A percentile compares a stretch with the other conserved stretches of the same genome.
Evolutionary conservation across 1,140 invertebrate genomes (phyloP).

Genomic region (Chymomyza costata): DNA sequence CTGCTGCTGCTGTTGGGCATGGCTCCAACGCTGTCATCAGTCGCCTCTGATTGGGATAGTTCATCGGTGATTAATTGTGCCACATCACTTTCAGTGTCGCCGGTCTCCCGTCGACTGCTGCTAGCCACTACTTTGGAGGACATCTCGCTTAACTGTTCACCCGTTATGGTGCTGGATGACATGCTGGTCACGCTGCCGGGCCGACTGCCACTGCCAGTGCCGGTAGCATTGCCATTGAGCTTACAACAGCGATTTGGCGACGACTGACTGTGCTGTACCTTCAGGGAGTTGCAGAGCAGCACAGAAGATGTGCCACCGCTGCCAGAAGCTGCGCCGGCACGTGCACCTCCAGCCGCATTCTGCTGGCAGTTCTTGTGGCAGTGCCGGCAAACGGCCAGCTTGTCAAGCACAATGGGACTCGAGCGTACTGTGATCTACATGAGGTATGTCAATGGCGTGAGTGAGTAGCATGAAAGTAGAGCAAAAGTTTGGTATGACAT

Average conservation of each 20-base stretch:
- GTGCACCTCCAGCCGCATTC: conserved; percentile 15
- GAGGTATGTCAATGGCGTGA: too few species aligned
- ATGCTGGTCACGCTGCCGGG: conserved; percentile 60
- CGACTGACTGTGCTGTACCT: conserved; percentile 73
- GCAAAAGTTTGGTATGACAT: too few species aligned
- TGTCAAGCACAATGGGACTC: conserved; percentile 80
- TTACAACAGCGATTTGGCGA: conserved; percentile 74
- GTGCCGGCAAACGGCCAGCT: conserved; percentile 81
- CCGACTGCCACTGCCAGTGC: conserved; percentile 22
- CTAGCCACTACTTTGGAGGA: conserved; percentile 65
- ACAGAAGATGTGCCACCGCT: conserved; percentile 9
- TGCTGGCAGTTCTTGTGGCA: conserved; percentile 83
- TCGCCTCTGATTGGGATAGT: conserved; percentile 72
- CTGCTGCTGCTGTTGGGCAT: conserved; percentile 66
- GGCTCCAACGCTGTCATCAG: conserved; percentile 60
- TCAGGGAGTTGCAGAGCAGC: conserved; percentile 68
- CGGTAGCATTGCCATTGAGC: conserved; percentile 42
- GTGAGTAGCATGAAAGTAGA: too few species aligned
- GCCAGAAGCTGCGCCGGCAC: conserved; percentile 8
- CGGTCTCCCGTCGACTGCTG: conserved; percentile 64
- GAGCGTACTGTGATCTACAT: conserved; percentile 82
- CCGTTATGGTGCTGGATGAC: conserved; percentile 69
- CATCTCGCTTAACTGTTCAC: conserved; percentile 40
- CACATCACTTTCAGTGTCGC: conserved; percentile 71
- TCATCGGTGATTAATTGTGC: conserved; percentile 71